A percentile compares a stretch with the other conserved stretches of the same genome.
Conservation (phyloP, 2,888 invertebrate species). For the Dastarcus helophoroides region DNA sequence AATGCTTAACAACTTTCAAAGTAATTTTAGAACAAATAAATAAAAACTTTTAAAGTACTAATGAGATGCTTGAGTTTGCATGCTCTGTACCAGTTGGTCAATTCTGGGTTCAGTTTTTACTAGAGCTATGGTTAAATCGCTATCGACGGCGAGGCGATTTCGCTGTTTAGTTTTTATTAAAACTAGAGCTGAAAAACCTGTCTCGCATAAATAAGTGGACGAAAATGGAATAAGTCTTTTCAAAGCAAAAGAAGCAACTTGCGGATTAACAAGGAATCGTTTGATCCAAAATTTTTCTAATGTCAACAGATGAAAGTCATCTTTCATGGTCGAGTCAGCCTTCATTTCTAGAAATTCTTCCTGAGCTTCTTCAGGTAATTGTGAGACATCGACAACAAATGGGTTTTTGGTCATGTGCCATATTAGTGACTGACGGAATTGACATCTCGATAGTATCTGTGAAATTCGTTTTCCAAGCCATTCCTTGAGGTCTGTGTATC, state of each 20-base stretch:
- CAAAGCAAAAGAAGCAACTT: too few relatives aligned
- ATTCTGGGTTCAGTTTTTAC: constrained; percentile 7
- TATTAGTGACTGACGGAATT: constrained; percentile 9
- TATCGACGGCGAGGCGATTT: constrained; percentile 9
- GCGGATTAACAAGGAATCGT: constrained; percentile 9
- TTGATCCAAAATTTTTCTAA: constrained; percentile 13
- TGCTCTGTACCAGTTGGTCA: constrained; percentile 8
- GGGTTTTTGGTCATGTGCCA: constrained; percentile 11
- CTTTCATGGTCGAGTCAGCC: constrained; percentile 8
- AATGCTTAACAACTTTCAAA: too few relatives aligned
- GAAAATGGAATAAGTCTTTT: too few relatives aligned
- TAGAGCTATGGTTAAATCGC: constrained; percentile 6
- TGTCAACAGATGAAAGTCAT: constrained; percentile 4
- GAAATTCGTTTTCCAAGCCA: constrained; percentile 9
- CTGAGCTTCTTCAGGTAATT: constrained; percentile 9
- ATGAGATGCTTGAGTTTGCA: constrained; percentile 8
- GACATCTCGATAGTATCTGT: constrained; percentile 7
- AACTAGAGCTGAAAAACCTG: constrained; percentile 9
- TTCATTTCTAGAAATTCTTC: constrained; percentile 9
- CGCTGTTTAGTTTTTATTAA: constrained; percentile 9
- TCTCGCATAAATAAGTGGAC: too few relatives aligned
- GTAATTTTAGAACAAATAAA: too few relatives aligned
- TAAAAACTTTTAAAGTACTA: constrained; percentile 9
- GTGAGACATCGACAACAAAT: constrained; percentile 9
- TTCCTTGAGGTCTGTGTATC: too few relatives aligned